A percentile compares a stretch with the other conserved stretches of the same genome.
Evolutionary conservation across 2,113 vertebrate species (phyloP).

Genomic region (Beaufortia kweichowensis): DNA sequence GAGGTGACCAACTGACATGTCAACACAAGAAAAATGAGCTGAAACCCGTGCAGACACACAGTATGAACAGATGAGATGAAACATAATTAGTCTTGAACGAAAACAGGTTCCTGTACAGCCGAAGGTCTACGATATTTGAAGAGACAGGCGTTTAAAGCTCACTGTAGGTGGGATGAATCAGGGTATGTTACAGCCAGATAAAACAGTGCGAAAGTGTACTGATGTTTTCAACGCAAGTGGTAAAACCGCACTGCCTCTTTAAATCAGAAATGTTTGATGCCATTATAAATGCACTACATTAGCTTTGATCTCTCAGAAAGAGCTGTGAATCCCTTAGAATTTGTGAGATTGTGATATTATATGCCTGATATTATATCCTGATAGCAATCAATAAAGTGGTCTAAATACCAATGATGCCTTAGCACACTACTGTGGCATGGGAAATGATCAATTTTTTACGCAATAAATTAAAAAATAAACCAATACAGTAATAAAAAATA

Average conservation of each 20-base stretch:
- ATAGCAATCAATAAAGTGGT: no score
- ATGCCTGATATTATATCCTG: no score
- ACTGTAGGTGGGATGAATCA: constrained; percentile 6
- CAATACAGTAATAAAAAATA: no score
- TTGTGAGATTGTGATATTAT: no score
- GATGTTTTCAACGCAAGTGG: neutral
- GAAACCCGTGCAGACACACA: constrained; percentile 16
- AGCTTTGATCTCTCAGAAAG: no score
- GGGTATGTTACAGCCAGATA: neutral
- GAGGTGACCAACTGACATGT: constrained; percentile 9
- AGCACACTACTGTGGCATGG: no score
- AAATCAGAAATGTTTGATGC: neutral
- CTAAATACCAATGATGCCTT: no score
- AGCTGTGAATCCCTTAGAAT: no score
- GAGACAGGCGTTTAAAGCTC: constrained; percentile 1
- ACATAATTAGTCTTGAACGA: neutral
- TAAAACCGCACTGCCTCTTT: neutral
- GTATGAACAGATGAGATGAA: neutral
- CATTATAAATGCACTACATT: neutral
- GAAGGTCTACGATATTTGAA: constrained; percentile 8
- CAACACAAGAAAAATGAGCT: constrained; percentile 11
- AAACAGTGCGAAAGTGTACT: neutral
- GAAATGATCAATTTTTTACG: no score
- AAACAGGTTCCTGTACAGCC: neutral
- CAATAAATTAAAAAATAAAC: no score